A percentile compares a stretch with the other conserved stretches of the same genome.
phyloP scores from a whole-genome alignment of 2,113 vertebrate genomes.

The Indri indri region DNA sequence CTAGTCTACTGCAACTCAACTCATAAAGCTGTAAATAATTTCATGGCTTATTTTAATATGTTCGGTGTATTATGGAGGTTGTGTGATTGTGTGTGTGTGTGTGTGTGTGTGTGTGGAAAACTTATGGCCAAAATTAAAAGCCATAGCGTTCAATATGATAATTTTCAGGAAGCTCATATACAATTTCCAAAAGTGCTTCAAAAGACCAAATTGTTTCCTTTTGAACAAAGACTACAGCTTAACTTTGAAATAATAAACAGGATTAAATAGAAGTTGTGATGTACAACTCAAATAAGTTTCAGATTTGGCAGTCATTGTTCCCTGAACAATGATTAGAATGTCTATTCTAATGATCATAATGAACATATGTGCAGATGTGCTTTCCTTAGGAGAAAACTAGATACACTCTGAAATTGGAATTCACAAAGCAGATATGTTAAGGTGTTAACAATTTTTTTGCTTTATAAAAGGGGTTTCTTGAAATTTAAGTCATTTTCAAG shows the following conservation, averaged over 20 bases:
- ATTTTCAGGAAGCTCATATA: background rate
- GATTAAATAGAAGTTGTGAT: slow-evolving; percentile 15
- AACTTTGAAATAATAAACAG: slow-evolving; percentile 21
- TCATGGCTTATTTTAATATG: background rate
- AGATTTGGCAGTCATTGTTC: slow-evolving; percentile 29
- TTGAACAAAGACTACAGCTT: background rate
- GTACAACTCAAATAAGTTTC: background rate
- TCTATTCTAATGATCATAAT: slow-evolving; percentile 17
- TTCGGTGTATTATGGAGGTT: background rate
- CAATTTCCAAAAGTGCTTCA: background rate
- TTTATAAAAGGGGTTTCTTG: background rate
- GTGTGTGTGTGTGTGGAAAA: background rate
- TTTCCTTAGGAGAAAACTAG: slow-evolving; percentile 21
- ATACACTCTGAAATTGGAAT: background rate
- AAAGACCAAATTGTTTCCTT: slow-evolving; percentile 10
- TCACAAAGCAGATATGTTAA: slow-evolving; percentile 2
- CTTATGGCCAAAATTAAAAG: background rate
- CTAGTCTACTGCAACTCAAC: background rate
- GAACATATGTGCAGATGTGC: background rate
- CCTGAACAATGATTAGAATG: slow-evolving; percentile 46
- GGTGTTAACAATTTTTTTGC: background rate
- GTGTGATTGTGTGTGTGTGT: background rate
- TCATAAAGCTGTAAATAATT: background rate
- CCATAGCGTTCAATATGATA: background rate
- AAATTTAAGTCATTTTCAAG: slow-evolving; percentile 21